Percentiles rank a stretch among this genome's conserved stretches.
phyloP scores from a whole-genome alignment of 1,140 invertebrate genomes.

The Calliphora vicina region DNA sequence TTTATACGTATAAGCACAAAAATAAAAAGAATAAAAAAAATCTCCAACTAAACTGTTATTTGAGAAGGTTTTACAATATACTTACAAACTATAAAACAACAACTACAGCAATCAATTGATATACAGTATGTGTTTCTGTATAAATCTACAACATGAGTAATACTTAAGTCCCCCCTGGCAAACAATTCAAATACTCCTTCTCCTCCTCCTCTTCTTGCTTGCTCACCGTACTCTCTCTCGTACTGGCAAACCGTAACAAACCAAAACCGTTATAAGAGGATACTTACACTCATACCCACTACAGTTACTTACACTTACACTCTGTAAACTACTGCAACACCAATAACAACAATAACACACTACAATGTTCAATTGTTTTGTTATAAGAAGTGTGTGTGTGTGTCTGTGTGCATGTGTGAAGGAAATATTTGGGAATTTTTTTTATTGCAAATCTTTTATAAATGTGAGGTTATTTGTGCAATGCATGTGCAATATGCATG shows the following conservation, averaged over 20 bases:
- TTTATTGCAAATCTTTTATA: no score
- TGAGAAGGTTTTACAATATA: not conserved
- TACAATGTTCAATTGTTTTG: no score
- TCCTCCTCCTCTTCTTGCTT: not conserved
- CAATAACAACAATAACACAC: no score
- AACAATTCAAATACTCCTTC: slow-evolving; percentile 11
- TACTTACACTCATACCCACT: no score
- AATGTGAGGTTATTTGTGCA: not conserved
- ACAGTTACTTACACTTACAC: no score
- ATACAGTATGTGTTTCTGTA: not conserved
- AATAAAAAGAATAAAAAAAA: not conserved
- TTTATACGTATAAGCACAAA: not conserved
- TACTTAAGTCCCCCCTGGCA: not conserved
- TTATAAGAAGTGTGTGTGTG: no score
- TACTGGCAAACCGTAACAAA: not conserved
- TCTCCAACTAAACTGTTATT: not conserved
- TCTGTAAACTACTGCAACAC: no score
- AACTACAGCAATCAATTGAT: not conserved
- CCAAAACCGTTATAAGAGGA: not conserved
- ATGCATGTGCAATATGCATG: not conserved
- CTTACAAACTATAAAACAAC: not conserved
- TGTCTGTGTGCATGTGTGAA: no score
- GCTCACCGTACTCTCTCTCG: not conserved
- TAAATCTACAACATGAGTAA: not conserved
- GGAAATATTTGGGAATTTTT: no score